Conservation (phyloP, 2,113 vertebrate species). For the Salvelinus fontinalis region DNA sequence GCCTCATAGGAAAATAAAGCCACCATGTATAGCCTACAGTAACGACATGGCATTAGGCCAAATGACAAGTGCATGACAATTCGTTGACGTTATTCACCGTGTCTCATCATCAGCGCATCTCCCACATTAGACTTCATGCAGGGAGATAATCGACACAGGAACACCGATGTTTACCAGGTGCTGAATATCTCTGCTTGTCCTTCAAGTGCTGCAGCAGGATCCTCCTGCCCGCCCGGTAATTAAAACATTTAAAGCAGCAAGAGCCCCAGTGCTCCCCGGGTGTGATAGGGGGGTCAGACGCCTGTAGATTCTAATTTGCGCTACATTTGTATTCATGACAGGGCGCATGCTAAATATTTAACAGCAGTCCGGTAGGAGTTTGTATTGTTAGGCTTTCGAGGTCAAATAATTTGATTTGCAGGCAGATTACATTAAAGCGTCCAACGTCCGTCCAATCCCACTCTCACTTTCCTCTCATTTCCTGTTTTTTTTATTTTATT, state of each 20-base stretch:
- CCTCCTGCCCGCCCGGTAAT: conserved; percentile 82
- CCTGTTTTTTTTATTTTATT: conserved; percentile 61
- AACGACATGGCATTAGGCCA: too few species aligned
- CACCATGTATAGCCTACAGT: too few species aligned
- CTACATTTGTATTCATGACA: conserved; percentile 98
- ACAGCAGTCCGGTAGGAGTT: conserved; percentile 88
- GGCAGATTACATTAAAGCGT: conserved; percentile 91
- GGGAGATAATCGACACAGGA: conserved; percentile 55
- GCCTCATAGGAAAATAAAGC: too few species aligned
- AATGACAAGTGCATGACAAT: too few species aligned
- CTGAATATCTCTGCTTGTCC: conserved; percentile 81
- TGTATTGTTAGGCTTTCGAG: conserved; percentile 83
- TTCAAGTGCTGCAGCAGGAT: conserved; percentile 76
- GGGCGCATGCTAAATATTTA: conserved; percentile 92
- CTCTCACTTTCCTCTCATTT: conserved; percentile 69
- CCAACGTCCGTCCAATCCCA: conserved; percentile 82
- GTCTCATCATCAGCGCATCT: conserved; percentile 44
- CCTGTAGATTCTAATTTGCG: conserved; percentile 99
- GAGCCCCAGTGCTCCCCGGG: conserved; percentile 79
- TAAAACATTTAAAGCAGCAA: conserved; percentile 92
- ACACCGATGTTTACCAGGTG: conserved; percentile 68
- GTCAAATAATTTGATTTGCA: conserved; percentile 97
- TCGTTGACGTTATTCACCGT: conserved; percentile 34
- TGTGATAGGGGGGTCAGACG: conserved; percentile 92
- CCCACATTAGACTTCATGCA: conserved; percentile 60